Evolutionary conservation across 2,888 invertebrate species (phyloP).

Genomic region (Athalia cordata): DNA sequence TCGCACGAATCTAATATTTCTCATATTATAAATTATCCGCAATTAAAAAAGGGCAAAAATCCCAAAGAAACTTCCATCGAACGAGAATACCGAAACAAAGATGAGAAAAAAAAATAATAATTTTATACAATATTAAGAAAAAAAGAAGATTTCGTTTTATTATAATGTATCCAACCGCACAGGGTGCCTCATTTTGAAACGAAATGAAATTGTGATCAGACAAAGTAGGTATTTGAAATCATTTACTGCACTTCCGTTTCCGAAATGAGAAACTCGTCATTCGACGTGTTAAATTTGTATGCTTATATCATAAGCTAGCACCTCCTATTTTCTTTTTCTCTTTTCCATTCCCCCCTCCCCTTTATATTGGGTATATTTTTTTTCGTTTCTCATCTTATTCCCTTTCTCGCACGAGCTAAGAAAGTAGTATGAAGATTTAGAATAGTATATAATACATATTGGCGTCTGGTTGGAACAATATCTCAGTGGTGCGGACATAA

Average conservation of each 20-base stretch:
- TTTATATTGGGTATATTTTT: no score
- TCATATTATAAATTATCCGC: slow-evolving; percentile 71
- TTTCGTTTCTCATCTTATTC: not conserved
- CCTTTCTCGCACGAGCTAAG: slow-evolving; percentile 43
- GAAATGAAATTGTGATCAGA: not conserved
- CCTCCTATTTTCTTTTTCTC: not conserved
- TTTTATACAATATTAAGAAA: not conserved
- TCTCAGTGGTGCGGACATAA: slow-evolving; percentile 73
- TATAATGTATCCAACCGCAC: not conserved
- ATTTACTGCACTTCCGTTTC: no score
- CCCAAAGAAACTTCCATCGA: slow-evolving; percentile 17
- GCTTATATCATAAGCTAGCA: not conserved
- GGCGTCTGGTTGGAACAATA: slow-evolving; percentile 70
- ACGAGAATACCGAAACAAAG: slow-evolving; percentile 49
- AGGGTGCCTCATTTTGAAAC: slow-evolving; percentile 17
- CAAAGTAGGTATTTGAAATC: no score
- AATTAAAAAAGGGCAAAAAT: slow-evolving; percentile 68
- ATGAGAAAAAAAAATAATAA: slow-evolving; percentile 54
- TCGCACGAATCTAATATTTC: slow-evolving; percentile 74
- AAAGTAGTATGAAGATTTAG: slow-evolving; percentile 63
- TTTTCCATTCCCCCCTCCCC: not conserved
- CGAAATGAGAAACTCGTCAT: not conserved
- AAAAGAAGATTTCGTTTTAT: not conserved
- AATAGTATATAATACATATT: slow-evolving; percentile 68
- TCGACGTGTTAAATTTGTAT: not conserved